A percentile compares a stretch with the other conserved stretches of the same genome.
Conservation (phyloP, 2,888 invertebrate species). For the Homarus gammarus region DNA sequence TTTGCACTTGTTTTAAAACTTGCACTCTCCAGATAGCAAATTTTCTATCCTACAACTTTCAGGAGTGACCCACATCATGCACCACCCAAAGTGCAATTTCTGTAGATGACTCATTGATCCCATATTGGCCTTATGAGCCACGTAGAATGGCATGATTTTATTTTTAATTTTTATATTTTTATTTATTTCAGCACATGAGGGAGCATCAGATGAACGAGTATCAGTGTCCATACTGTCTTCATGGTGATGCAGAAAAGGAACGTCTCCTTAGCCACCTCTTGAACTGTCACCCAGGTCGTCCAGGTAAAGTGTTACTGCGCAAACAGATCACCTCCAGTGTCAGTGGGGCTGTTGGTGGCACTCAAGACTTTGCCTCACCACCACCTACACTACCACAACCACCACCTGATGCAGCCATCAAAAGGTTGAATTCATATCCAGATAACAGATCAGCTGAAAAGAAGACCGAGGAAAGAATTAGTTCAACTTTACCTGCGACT, state of each 20-base stretch:
- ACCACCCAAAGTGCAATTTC: too few relatives aligned
- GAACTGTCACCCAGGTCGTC: conserved; percentile 77
- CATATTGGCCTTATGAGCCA: too few relatives aligned
- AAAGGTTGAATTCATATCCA: conserved; percentile 5
- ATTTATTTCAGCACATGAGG: conserved; percentile 79
- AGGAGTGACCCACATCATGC: too few relatives aligned
- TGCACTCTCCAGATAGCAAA: too few relatives aligned
- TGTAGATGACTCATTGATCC: too few relatives aligned
- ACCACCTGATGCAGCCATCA: not conserved
- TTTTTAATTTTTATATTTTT: not conserved
- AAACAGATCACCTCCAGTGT: conserved; percentile 66
- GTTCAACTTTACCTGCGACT: conserved; percentile 53
- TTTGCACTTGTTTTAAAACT: too few relatives aligned
- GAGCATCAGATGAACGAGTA: conserved; percentile 80
- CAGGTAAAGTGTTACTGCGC: conserved; percentile 76
- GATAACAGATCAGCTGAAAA: conserved; percentile 77
- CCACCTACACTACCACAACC: conserved; percentile 16
- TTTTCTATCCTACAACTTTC: too few relatives aligned
- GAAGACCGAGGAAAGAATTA: conserved; percentile 79
- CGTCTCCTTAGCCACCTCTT: conserved; percentile 81
- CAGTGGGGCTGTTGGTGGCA: not conserved
- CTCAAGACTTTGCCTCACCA: not conserved
- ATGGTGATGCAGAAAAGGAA: conserved; percentile 79
- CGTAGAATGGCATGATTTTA: too few relatives aligned
- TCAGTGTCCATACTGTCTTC: conserved; percentile 81